Evolutionary conservation across 2,113 vertebrate genomes (phyloP).

Genomic region (Panthera uncia): DNA sequence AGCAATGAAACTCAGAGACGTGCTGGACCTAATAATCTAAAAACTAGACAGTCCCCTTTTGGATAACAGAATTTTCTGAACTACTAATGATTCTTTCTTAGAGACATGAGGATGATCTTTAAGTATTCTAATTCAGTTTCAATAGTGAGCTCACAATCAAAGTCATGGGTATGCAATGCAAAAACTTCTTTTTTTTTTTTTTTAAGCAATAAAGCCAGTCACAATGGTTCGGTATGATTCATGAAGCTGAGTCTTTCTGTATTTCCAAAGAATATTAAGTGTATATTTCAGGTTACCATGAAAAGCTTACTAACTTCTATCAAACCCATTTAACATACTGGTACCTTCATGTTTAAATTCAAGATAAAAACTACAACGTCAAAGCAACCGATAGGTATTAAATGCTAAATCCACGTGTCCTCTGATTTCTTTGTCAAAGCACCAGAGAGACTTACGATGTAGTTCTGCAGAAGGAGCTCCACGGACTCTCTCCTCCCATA

Average conservation of each 20-base stretch:
- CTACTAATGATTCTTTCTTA: not conserved
- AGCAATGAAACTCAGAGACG: not conserved
- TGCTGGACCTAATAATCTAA: not conserved
- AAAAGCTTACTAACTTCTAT: not conserved
- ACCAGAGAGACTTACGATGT: conserved; percentile 89
- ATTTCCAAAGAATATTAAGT: not conserved
- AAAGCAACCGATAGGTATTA: not conserved
- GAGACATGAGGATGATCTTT: not conserved
- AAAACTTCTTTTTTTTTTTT: not conserved
- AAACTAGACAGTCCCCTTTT: not conserved
- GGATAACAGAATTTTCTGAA: not conserved
- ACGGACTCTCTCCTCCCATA: conserved; percentile 96
- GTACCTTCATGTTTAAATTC: not conserved
- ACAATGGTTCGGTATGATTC: not conserved
- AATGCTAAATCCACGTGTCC: not conserved
- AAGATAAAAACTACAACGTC: not conserved
- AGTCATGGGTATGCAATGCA: not conserved
- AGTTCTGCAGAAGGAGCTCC: conserved; percentile 94
- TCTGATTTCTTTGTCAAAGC: not conserved
- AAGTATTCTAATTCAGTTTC: not conserved
- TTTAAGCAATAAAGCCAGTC: not conserved
- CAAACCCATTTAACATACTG: not conserved
- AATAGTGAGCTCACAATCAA: not conserved
- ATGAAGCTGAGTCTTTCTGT: not conserved
- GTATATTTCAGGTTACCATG: not conserved